These are phyloP conservation scores for Cantharis rufa DNA, from an alignment of 2,888 invertebrate genomes.

Conservation along the genomic window DNA sequence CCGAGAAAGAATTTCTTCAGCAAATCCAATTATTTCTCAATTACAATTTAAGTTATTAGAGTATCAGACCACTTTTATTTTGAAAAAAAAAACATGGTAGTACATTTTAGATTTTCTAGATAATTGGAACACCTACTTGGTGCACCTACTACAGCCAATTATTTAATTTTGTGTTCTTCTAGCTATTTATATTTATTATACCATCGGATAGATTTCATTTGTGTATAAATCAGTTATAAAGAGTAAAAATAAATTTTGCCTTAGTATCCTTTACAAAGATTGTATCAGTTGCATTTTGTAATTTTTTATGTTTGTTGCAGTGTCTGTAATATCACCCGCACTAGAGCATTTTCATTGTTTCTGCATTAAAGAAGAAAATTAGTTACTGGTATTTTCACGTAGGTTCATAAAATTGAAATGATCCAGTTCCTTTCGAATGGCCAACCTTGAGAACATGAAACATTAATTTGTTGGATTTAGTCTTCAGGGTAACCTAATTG, in stretches of 20 bases:
- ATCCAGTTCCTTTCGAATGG: too few species aligned
- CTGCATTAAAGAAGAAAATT: too few species aligned
- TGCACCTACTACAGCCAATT: not conserved
- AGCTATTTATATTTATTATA: not conserved
- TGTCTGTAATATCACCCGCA: too few species aligned
- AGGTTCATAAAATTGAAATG: too few species aligned
- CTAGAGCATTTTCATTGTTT: too few species aligned
- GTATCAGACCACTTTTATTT: not conserved
- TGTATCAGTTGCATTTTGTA: too few species aligned
- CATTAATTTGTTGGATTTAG: too few species aligned
- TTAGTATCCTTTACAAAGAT: too few species aligned
- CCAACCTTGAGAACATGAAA: too few species aligned
- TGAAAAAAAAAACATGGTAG: not conserved
- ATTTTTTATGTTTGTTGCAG: too few species aligned
- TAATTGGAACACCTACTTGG: not conserved
- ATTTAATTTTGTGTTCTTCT: not conserved
- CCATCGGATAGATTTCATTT: not conserved
- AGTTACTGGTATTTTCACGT: too few species aligned
- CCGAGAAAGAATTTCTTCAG: not conserved
- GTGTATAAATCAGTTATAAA: not conserved
- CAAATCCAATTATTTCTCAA: not conserved
- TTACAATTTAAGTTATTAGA: not conserved
- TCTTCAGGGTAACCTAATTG: too few species aligned
- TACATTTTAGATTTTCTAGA: not conserved
- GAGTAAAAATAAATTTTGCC: not conserved